Evolutionary conservation across 2,888 invertebrate species (phyloP).

Genomic region (Polymixis lichenea): DNA sequence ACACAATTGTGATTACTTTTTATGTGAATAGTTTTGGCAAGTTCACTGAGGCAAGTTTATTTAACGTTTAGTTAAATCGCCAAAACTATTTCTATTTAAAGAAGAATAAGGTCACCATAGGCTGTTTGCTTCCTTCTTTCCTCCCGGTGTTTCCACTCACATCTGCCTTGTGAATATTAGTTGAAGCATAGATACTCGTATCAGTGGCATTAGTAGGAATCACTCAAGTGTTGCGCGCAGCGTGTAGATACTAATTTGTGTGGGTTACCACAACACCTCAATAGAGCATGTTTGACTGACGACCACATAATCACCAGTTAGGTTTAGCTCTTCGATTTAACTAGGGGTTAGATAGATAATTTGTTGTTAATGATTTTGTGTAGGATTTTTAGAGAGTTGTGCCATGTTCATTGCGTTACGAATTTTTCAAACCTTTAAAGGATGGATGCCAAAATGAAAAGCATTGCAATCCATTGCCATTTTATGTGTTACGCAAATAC

Average conservation of each 20-base stretch:
- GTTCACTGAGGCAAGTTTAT: too few relatives aligned
- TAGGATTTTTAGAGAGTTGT: not conserved
- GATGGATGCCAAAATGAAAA: not conserved
- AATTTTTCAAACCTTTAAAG: not conserved
- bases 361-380: not conserved
- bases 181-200: not conserved
- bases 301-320: not conserved
- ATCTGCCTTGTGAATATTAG: not conserved
- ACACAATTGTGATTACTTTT: too few relatives aligned
- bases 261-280: conserved; percentile 29
- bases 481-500: not conserved
- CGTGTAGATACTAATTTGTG: conserved; percentile 8
- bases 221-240: not conserved
- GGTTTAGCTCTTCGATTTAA: not conserved
- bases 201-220: not conserved
- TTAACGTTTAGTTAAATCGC: too few relatives aligned
- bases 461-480: not conserved
- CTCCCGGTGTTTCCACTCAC: not conserved
- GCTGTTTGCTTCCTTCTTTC: not conserved
- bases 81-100: too few relatives aligned
- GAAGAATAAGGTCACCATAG: too few relatives aligned
- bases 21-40: too few relatives aligned
- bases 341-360: not conserved
- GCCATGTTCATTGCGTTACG: not conserved
- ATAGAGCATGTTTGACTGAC: conserved; percentile 10